These are phyloP conservation scores for Andricus quercusramuli DNA, from an alignment of 2,888 invertebrate genomes.

Conservation along the genomic window DNA sequence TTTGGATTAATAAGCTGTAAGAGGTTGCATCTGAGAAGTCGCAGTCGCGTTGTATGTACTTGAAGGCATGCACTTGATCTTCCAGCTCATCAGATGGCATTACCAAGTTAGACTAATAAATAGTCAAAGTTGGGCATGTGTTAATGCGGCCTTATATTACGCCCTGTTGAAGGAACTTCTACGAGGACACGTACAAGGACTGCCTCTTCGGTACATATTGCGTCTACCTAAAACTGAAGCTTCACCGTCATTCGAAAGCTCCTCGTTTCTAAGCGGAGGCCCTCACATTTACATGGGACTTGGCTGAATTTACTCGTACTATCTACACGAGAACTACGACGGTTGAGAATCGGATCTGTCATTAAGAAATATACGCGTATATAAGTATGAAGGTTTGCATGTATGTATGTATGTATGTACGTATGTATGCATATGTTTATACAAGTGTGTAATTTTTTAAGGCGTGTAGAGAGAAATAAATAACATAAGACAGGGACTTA, in stretches of 20 bases:
- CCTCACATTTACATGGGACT: constrained; percentile 56
- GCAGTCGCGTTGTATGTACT: constrained; percentile 28
- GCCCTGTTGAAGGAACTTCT: constrained; percentile 53
- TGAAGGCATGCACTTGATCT: constrained; percentile 59
- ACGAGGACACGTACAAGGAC: constrained; percentile 46
- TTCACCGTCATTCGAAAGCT: constrained; percentile 48
- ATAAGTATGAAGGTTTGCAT: background rate
- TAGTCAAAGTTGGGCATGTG: constrained; percentile 72
- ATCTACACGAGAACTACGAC: constrained; percentile 6
- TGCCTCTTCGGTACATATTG: constrained; percentile 51
- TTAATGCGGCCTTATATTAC: constrained; percentile 71
- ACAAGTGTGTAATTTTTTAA: background rate
- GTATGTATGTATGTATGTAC: background rate
- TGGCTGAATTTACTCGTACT: constrained; percentile 57
- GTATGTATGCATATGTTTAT: background rate
- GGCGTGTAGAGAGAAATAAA: background rate
- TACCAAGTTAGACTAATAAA: constrained; percentile 72
- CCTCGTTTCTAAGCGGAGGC: background rate
- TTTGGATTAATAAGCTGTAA: constrained; percentile 47
- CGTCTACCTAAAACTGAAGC: constrained; percentile 50
- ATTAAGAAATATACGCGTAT: constrained; percentile 30
- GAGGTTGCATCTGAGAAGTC: constrained; percentile 6
- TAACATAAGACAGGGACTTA: background rate
- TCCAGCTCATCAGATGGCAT: constrained; percentile 68
- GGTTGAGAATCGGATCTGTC: constrained; percentile 13